Conservation (phyloP, 2,888 invertebrate genomes). For the Cantharis rustica region DNA sequence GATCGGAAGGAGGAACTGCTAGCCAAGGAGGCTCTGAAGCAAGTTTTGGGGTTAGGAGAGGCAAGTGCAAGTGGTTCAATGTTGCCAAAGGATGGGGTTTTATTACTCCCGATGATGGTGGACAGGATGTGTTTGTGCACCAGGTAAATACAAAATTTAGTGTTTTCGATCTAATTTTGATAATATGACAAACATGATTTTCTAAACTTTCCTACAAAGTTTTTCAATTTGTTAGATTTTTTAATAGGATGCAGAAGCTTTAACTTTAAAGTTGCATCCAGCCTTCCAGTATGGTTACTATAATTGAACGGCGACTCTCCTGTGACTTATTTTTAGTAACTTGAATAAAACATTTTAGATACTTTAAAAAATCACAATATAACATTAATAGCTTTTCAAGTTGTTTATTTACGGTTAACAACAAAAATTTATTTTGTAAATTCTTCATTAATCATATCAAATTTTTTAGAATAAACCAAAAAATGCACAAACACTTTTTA, state of each 20-base stretch:
- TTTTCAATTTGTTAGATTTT: background rate
- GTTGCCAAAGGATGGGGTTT: slow-evolving; percentile 96
- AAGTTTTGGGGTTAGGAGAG: slow-evolving; percentile 68
- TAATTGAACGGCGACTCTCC: background rate
- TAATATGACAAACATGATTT: too few relatives aligned
- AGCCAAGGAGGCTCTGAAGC: slow-evolving; percentile 56
- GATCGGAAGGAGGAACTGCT: slow-evolving; percentile 56
- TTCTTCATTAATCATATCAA: too few relatives aligned
- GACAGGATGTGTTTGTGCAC: slow-evolving; percentile 92
- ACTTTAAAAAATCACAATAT: background rate
- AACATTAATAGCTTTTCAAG: too few relatives aligned
- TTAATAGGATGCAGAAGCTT: background rate
- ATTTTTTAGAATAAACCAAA: too few relatives aligned
- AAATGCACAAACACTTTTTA: too few relatives aligned
- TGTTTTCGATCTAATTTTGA: background rate
- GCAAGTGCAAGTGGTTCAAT: slow-evolving; percentile 95
- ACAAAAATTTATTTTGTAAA: too few relatives aligned
- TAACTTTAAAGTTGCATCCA: background rate
- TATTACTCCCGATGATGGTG: slow-evolving; percentile 87
- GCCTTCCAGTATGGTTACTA: background rate
- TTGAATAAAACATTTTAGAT: background rate
- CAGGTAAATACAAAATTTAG: slow-evolving; percentile 72
- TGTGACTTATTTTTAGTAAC: background rate
- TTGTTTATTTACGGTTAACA: too few relatives aligned
- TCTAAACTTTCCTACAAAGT: too few relatives aligned